A percentile compares a stretch with the other conserved stretches of the same genome.
Evolutionary conservation across 2,113 vertebrate species (phyloP).

Genomic region (Drymodes brunneopygia): DNA sequence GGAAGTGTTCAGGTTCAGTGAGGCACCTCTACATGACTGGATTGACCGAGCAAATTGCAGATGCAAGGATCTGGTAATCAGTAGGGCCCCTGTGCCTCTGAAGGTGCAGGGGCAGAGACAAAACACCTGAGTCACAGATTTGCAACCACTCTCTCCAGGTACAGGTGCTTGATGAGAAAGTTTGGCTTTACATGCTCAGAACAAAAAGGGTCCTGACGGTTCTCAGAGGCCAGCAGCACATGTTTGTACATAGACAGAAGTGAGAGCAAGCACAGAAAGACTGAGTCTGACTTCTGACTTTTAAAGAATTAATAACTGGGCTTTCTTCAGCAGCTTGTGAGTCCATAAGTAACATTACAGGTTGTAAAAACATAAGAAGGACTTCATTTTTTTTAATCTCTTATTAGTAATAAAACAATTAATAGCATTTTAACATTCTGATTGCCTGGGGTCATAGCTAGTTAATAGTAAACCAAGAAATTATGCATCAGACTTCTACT

Average conservation of each 20-base stretch:
- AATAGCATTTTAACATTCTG: neutral
- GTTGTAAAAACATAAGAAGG: neutral
- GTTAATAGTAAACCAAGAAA: constrained; percentile 25
- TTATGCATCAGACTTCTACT: neutral
- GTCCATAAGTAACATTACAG: neutral
- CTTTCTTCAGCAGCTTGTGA: neutral
- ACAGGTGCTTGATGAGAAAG: neutral
- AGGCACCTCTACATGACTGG: neutral
- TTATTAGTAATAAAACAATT: neutral
- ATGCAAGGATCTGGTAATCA: neutral
- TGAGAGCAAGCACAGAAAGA: neutral
- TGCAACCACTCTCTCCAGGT: neutral
- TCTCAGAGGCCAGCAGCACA: neutral
- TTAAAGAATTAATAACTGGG: neutral
- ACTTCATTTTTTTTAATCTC: neutral
- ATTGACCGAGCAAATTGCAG: neutral
- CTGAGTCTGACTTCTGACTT: neutral
- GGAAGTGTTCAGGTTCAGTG: neutral
- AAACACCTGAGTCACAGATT: neutral
- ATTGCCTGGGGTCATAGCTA: neutral
- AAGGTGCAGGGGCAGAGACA: neutral
- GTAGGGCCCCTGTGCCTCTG: accelerated
- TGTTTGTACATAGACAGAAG: neutral
- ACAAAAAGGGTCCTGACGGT: neutral
- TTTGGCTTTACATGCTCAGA: neutral